A percentile compares a stretch with the other conserved stretches of the same genome.
These are phyloP conservation scores for Labeo rohita DNA, from an alignment of 2,113 vertebrate genomes.

Conservation along the genomic window DNA sequence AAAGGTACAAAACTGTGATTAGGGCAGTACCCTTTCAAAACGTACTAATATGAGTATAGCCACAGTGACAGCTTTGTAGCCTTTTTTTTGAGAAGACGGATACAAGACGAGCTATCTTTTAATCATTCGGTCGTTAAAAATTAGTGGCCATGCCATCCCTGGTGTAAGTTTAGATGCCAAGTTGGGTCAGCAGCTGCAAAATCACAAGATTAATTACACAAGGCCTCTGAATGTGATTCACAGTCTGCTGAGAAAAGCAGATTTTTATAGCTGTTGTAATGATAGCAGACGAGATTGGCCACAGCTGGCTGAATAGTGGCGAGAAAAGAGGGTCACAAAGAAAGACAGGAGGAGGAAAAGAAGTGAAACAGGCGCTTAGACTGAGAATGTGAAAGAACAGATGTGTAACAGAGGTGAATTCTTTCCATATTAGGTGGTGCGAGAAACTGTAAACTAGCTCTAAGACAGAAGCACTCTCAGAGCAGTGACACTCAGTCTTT, in stretches of 20 bases:
- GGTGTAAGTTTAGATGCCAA: neutral
- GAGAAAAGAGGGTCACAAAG: neutral
- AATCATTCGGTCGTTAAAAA: neutral
- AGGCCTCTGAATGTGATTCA: constrained; percentile 20
- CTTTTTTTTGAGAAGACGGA: neutral
- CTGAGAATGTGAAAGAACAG: neutral
- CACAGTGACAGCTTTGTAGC: neutral
- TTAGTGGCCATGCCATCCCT: neutral
- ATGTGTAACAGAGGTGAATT: constrained; percentile 22
- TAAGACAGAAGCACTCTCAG: neutral
- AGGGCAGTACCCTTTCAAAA: neutral
- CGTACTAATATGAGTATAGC: neutral
- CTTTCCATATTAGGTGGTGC: constrained; percentile 50
- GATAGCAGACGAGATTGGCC: constrained; percentile 46
- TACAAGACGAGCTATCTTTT: neutral
- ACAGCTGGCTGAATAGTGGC: constrained; percentile 14
- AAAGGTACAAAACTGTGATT: neutral
- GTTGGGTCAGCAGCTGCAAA: neutral
- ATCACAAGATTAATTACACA: neutral
- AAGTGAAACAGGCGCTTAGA: neutral
- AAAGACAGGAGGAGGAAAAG: neutral
- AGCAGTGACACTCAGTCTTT: neutral
- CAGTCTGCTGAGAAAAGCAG: neutral
- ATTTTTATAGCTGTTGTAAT: constrained; percentile 33
- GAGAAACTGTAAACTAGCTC: neutral